These are phyloP conservation scores for Amphipyra tragopoginis DNA, from an alignment of 2,888 invertebrate genomes.

Conservation along the genomic window DNA sequence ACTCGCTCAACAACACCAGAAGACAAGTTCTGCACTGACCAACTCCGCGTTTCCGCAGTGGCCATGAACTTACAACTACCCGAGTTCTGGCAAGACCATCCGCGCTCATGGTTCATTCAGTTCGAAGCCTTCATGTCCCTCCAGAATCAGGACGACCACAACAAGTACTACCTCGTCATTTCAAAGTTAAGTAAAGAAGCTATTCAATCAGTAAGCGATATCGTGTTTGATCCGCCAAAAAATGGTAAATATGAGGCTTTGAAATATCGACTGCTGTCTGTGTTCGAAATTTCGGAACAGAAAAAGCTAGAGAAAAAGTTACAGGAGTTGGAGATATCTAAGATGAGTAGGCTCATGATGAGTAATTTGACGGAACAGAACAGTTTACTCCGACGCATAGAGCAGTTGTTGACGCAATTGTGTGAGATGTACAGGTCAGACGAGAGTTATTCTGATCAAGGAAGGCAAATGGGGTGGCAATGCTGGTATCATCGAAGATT, in stretches of 20 bases:
- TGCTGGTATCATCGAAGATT: conserved; percentile 10
- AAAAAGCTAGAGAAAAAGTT: background rate
- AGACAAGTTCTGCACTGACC: background rate
- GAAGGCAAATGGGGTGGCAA: background rate
- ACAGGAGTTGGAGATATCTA: background rate
- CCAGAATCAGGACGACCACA: conserved; percentile 4
- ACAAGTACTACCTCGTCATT: conserved; percentile 1
- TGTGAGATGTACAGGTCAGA: background rate
- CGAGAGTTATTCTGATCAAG: background rate
- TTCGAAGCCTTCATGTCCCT: conserved; percentile 20
- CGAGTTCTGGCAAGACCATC: conserved; percentile 6
- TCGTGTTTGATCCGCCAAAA: conserved; percentile 5
- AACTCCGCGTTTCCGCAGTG: background rate
- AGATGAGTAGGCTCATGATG: background rate
- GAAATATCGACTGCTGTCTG: conserved; percentile 6
- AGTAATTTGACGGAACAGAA: background rate
- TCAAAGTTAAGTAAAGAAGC: conserved; percentile 8
- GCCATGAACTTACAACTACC: conserved; percentile 10
- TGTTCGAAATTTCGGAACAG: background rate
- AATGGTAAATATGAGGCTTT: conserved; percentile 9
- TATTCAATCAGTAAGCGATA: background rate
- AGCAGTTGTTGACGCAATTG: background rate
- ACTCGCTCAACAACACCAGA: background rate
- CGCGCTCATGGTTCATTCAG: conserved; percentile 14
- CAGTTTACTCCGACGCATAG: background rate